Percentiles rank a stretch among this genome's conserved stretches.
Conservation (phyloP, 2,797 vertebrate species). For the Danio tinwini region DNA sequence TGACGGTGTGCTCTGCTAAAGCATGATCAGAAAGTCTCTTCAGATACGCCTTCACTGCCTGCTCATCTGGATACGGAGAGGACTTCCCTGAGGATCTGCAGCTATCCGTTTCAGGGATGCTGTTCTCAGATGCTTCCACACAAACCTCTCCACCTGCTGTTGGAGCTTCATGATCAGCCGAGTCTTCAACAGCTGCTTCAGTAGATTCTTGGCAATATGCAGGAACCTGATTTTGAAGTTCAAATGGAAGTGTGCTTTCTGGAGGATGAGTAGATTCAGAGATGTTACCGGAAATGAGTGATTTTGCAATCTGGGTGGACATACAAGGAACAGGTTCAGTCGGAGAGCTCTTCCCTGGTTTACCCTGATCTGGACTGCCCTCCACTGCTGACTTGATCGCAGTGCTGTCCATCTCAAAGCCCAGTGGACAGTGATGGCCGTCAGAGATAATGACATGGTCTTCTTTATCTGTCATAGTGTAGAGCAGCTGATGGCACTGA, state of each 20-base stretch:
- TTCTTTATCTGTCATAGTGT: slow-evolving; percentile 98
- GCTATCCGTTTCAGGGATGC: not conserved
- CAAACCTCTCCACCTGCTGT: slow-evolving; percentile 53
- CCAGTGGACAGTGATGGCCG: slow-evolving; percentile 89
- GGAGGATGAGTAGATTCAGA: slow-evolving; percentile 1
- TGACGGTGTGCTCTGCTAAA: slow-evolving; percentile 69
- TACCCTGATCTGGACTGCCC: not conserved
- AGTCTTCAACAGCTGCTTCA: slow-evolving; percentile 51
- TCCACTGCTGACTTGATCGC: slow-evolving; percentile 61
- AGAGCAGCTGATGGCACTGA: slow-evolving; percentile 93
- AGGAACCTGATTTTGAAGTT: not conserved
- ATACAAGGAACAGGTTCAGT: slow-evolving; percentile 71
- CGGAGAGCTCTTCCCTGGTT: slow-evolving; percentile 63
- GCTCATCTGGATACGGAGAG: slow-evolving; percentile 77
- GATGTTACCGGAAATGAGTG: slow-evolving; percentile 48
- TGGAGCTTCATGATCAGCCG: slow-evolving; percentile 23
- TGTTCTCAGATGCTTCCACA: slow-evolving; percentile 36
- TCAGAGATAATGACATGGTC: slow-evolving; percentile 99
- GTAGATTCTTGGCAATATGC: slow-evolving; percentile 13
- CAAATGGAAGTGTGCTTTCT: slow-evolving; percentile 11
- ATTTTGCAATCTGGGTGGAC: slow-evolving; percentile 27
- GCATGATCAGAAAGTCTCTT: slow-evolving; percentile 78
- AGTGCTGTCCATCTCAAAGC: slow-evolving; percentile 78
- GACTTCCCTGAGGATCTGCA: slow-evolving; percentile 59
- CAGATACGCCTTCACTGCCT: slow-evolving; percentile 82